Percentiles rank a stretch among this genome's conserved stretches.
Evolutionary conservation across 2,797 vertebrate species (phyloP).

Genomic region (Nannoperca obscura): DNA sequence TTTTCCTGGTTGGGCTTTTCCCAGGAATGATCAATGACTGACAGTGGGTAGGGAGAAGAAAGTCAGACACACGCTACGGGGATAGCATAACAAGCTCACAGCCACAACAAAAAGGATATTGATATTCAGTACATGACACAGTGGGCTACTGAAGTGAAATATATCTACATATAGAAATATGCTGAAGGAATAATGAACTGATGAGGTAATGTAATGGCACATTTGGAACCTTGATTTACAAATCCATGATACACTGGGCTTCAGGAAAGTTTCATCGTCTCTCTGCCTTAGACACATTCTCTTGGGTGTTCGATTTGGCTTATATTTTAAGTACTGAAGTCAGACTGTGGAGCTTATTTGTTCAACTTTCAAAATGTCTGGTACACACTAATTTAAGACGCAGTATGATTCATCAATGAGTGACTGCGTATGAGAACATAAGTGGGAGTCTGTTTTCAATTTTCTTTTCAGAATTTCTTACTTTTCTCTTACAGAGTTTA

Average conservation of each 20-base stretch:
- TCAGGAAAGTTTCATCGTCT: neutral
- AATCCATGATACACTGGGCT: neutral
- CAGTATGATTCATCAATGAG: slow-evolving; percentile 28
- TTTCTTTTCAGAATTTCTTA: neutral
- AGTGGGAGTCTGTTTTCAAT: slow-evolving; percentile 32
- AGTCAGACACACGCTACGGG: slow-evolving; percentile 57
- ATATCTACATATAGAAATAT: slow-evolving; percentile 26
- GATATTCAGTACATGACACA: neutral
- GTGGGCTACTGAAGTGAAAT: slow-evolving; percentile 15
- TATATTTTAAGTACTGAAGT: neutral
- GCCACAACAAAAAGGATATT: slow-evolving; percentile 11
- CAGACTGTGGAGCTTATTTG: slow-evolving; percentile 11
- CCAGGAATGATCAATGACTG: slow-evolving; percentile 96
- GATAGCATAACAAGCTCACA: slow-evolving; percentile 9
- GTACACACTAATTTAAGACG: slow-evolving; percentile 16
- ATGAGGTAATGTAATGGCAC: slow-evolving; percentile 31
- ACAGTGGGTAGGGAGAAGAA: slow-evolving; percentile 54
- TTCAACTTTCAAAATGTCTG: slow-evolving; percentile 12
- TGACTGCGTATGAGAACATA: slow-evolving; percentile 28
- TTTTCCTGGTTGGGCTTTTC: slow-evolving; percentile 97
- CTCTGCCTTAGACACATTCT: neutral
- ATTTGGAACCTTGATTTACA: slow-evolving; percentile 11
- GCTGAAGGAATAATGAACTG: slow-evolving; percentile 25
- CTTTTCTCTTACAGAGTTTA: neutral
- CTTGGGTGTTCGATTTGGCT: neutral